Evolutionary conservation across 2,888 invertebrate genomes (phyloP).

Genomic region (Chymomyza amoena): DNA sequence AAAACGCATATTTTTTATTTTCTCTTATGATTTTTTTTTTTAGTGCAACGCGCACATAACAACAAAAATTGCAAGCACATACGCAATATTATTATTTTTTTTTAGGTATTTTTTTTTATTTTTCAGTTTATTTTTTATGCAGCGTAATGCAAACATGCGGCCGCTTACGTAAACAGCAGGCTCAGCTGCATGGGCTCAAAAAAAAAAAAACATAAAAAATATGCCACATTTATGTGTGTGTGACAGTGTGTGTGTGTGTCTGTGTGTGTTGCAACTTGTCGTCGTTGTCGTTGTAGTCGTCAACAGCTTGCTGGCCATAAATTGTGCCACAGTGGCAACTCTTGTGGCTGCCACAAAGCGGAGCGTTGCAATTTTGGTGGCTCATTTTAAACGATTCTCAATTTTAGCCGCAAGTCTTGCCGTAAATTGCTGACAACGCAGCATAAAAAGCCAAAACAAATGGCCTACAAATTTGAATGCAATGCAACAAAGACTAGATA

Average conservation of each 20-base stretch:
- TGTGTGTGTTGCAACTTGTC: slow-evolving; percentile 59
- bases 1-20: background rate
- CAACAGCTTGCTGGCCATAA: slow-evolving; percentile 39
- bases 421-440: background rate
- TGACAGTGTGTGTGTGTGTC: background rate
- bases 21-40: background rate
- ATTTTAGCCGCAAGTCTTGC: slow-evolving; percentile 23
- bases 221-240: slow-evolving; percentile 30
- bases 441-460: background rate
- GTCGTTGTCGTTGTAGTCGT: slow-evolving; percentile 29
- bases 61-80: background rate
- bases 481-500: background rate
- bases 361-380: slow-evolving; percentile 5
- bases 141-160: slow-evolving; percentile 34
- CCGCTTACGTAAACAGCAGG: slow-evolving; percentile 58
- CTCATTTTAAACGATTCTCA: slow-evolving; percentile 46
- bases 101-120: slow-evolving; percentile 7
- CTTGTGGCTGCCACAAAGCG: background rate
- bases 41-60: background rate
- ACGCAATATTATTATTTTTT: slow-evolving; percentile 1
- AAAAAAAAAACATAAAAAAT: slow-evolving; percentile 15
- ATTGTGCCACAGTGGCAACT: slow-evolving; percentile 20
- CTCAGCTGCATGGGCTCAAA: slow-evolving; percentile 34
- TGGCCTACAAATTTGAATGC: background rate
- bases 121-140: slow-evolving; percentile 22